phyloP scores from a whole-genome alignment of 2,113 vertebrate species.

The Triplophysa rosa region DNA sequence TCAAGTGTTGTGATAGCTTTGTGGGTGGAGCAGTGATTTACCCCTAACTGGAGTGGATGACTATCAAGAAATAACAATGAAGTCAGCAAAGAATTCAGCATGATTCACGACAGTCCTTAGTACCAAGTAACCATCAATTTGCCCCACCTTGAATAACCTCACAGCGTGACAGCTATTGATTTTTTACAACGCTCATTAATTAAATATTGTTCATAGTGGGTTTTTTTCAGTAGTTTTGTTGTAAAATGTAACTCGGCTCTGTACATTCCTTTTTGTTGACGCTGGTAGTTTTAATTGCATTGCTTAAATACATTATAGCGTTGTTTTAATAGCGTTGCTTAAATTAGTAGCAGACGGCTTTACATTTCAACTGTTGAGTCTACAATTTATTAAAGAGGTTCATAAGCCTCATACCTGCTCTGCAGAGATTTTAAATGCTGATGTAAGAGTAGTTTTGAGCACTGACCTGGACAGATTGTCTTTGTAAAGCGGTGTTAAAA shows the following conservation, averaged over 20 bases:
- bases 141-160: not conserved
- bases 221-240: not conserved
- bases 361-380: constrained; percentile 6
- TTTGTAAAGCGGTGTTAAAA: not conserved
- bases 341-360: constrained; percentile 1
- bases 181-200: not conserved
- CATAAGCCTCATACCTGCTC: constrained; percentile 3
- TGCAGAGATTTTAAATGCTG: constrained; percentile 5
- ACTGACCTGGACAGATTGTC: not conserved
- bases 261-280: not conserved
- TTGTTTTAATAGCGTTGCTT: not conserved
- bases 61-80: not conserved
- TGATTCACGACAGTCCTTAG: not conserved
- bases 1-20: too few species aligned
- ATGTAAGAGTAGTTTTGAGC: not conserved
- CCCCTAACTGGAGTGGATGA: too few species aligned
- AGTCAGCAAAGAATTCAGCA: not conserved
- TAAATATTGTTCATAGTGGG: not conserved
- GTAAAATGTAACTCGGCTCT: not conserved
- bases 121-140: constrained; percentile 8
- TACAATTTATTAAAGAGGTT: constrained; percentile 16
- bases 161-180: not conserved
- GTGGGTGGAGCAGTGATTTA: too few species aligned
- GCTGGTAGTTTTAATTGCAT: constrained; percentile 1
- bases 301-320: not conserved